A percentile compares a stretch with the other conserved stretches of the same genome.
Conservation (phyloP, 1,140 invertebrate genomes). For the Chionoecetes opilio region DNA sequence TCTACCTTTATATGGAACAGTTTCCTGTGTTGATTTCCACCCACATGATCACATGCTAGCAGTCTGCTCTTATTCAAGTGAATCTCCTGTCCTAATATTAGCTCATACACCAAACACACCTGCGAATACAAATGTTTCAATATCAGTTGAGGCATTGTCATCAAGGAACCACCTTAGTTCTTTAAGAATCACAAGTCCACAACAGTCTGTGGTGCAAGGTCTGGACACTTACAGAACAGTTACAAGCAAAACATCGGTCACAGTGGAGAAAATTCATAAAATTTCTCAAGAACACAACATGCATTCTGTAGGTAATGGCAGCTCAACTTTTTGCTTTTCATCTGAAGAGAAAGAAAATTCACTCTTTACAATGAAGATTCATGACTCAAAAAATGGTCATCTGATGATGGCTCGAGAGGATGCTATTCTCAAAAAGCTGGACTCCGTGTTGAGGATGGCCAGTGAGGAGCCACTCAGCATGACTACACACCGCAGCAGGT, state of each 20-base stretch:
- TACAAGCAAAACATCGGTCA: background rate
- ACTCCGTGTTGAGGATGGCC: constrained; percentile 65
- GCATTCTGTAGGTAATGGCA: background rate
- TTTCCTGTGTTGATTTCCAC: constrained; percentile 74
- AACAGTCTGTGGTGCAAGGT: background rate
- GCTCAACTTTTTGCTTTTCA: constrained; percentile 13
- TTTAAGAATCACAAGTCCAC: constrained; percentile 38
- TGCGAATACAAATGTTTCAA: constrained; percentile 19
- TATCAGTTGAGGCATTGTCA: constrained; percentile 46
- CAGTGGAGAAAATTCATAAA: background rate
- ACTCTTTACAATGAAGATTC: background rate
- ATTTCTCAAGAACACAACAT: background rate
- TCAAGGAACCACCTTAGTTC: constrained; percentile 20
- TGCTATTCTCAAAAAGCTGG: constrained; percentile 62
- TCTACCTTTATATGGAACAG: constrained; percentile 58
- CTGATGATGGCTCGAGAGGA: constrained; percentile 38
- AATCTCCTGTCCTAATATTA: constrained; percentile 70
- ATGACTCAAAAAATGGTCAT: background rate
- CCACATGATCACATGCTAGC: constrained; percentile 72
- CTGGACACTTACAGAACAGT: background rate
- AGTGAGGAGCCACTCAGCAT: constrained; percentile 66
- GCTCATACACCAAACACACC: constrained; percentile 29
- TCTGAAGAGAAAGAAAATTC: background rate
- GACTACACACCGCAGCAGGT: background rate
- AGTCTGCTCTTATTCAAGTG: constrained; percentile 53